phyloP scores from a whole-genome alignment of 2,888 invertebrate species.

The Rhorus exstirpatorius region DNA sequence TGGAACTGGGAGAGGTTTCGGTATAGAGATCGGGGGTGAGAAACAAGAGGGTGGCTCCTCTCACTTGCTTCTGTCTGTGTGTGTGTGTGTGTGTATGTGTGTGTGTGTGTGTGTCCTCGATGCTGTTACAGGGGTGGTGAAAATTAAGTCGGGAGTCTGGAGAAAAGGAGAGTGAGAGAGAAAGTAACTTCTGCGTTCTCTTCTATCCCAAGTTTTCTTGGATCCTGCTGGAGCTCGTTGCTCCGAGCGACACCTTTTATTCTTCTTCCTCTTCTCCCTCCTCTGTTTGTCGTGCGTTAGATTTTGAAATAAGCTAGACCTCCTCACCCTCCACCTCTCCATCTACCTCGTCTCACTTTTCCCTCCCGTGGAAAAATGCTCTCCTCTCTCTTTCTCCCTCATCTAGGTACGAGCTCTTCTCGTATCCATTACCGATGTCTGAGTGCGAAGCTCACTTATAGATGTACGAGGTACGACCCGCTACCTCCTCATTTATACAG shows the following conservation, averaged over 20 bases:
- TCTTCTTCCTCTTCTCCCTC: conserved; percentile 74
- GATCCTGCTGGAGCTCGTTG: conserved; percentile 66
- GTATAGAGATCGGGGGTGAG: conserved; percentile 26
- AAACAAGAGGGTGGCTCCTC: conserved; percentile 33
- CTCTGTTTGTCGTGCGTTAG: conserved; percentile 78
- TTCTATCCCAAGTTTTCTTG: conserved; percentile 42
- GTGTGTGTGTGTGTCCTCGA: conserved; percentile 62
- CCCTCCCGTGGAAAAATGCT: conserved; percentile 68
- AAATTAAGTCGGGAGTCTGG: conserved; percentile 81
- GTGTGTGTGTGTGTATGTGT: conserved; percentile 62
- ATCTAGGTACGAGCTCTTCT: conserved; percentile 45
- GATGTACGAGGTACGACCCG: conserved; percentile 54
- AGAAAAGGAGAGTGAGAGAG: conserved; percentile 14
- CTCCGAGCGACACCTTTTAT: conserved; percentile 81
- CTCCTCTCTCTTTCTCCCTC: conserved; percentile 55
- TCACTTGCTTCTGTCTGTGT: not conserved
- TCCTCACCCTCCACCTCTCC: conserved; percentile 41
- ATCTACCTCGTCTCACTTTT: conserved; percentile 61
- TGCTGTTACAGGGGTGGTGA: conserved; percentile 75
- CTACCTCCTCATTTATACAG: conserved; percentile 21
- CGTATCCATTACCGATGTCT: conserved; percentile 67
- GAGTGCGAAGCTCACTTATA: conserved; percentile 65
- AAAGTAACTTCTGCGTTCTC: conserved; percentile 72
- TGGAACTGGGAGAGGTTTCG: conserved; percentile 14
- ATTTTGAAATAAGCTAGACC: conserved; percentile 82